Conservation (phyloP, 53 echinoderm and acorn worm species). For the Holothuria leucospilota region DNA sequence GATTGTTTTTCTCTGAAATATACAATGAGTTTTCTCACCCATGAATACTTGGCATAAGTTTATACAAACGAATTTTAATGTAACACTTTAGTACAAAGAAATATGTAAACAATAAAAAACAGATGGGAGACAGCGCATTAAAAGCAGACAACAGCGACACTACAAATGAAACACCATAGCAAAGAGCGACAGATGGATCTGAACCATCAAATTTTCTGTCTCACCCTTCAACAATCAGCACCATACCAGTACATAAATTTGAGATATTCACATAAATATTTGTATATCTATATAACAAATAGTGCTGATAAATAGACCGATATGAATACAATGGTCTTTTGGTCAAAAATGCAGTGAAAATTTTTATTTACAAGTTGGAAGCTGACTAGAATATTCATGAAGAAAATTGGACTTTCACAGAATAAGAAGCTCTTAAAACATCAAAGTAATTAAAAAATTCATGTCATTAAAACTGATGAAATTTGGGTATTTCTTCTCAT, state of each 20-base stretch:
- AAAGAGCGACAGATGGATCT: no score
- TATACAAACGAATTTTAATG: conserved; percentile 4
- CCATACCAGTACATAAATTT: neutral
- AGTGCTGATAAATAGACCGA: neutral
- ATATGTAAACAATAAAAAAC: neutral
- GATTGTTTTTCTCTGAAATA: neutral
- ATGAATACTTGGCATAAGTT: conserved; percentile 21
- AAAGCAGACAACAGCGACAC: no score
- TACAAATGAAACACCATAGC: no score
- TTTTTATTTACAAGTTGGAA: conserved; percentile 11
- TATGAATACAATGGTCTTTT: neutral
- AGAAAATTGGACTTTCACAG: no score
- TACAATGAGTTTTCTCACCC: conserved; percentile 10
- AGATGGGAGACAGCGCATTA: no score
- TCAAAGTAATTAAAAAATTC: no score
- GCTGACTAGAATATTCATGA: neutral
- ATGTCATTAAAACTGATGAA: no score
- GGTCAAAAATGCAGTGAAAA: conserved; percentile 9
- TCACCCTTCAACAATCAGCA: neutral
- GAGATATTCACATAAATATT: neutral
- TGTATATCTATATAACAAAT: neutral
- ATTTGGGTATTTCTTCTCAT: no score
- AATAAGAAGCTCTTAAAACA: no score
- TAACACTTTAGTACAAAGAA: no score
- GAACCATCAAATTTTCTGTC: neutral